Percentiles rank a stretch among this genome's conserved stretches.
Conservation (phyloP, 2,113 vertebrate genomes). For the Rynchops niger region DNA sequence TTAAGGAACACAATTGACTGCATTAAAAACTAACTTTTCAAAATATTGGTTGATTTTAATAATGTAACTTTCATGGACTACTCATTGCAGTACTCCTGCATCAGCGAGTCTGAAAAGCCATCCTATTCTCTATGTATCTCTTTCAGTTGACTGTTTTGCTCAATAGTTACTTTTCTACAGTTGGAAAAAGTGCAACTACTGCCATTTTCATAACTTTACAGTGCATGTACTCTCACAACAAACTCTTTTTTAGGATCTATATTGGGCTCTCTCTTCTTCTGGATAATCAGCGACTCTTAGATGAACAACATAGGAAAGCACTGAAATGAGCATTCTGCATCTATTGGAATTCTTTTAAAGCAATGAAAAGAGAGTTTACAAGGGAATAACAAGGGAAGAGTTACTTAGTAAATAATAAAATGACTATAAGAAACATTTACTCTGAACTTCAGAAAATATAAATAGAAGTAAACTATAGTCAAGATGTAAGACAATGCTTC, state of each 20-base stretch:
- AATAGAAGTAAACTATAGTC: background rate
- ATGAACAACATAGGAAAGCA: background rate
- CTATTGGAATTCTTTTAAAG: background rate
- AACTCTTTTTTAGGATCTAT: background rate
- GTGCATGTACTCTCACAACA: background rate
- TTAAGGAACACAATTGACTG: background rate
- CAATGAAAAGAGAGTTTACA: background rate
- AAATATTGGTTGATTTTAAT: background rate
- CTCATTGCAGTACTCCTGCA: background rate
- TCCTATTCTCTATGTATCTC: background rate
- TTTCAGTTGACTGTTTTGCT: background rate
- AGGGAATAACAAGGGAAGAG: background rate
- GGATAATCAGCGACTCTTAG: background rate
- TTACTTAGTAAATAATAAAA: background rate
- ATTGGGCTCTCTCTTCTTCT: background rate
- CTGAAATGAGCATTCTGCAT: background rate
- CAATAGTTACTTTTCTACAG: background rate
- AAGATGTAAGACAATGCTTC: background rate
- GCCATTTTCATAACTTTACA: background rate
- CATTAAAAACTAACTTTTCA: background rate
- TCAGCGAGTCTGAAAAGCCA: background rate
- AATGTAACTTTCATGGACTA: background rate
- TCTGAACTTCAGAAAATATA: background rate
- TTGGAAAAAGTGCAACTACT: background rate
- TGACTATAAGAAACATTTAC: background rate